These are phyloP conservation scores for Epinephelus malabaricus DNA, from an alignment of 2,797 vertebrate species.

Conservation along the genomic window DNA sequence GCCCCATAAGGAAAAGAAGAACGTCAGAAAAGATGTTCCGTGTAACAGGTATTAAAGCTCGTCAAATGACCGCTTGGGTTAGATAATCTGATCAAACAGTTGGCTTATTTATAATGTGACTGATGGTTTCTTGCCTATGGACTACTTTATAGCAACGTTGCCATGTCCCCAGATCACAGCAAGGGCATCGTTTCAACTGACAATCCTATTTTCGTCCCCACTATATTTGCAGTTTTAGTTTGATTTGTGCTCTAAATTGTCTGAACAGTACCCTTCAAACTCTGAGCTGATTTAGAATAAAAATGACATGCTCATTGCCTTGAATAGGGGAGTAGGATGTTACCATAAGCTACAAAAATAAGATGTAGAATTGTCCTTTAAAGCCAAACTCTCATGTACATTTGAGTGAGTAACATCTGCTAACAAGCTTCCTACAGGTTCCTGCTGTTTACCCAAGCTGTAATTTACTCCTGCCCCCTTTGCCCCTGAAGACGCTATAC, in stretches of 20 bases:
- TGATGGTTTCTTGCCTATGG: neutral
- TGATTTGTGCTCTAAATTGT: neutral
- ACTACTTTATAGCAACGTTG: neutral
- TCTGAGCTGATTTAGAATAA: neutral
- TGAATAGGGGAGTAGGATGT: too few species aligned
- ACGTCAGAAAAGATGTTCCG: too few species aligned
- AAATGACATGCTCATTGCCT: neutral
- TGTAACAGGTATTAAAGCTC: neutral
- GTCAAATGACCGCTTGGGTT: neutral
- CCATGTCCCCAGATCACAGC: neutral
- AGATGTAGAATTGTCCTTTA: neutral
- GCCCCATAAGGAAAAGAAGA: neutral
- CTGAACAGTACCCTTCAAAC: neutral
- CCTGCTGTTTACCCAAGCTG: slow-evolving; percentile 31
- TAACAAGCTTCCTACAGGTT: slow-evolving; percentile 9
- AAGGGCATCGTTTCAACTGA: neutral
- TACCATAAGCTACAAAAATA: neutral
- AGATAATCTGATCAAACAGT: neutral
- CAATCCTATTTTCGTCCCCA: neutral
- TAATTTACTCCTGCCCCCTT: slow-evolving; percentile 12
- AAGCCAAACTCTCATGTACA: neutral
- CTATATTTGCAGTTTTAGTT: neutral
- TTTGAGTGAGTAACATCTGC: slow-evolving; percentile 4
- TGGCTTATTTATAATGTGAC: neutral
- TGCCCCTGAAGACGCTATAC: neutral